Base-by-base conservation (phyloP, 2,797 vertebrate species). In the Scarus forsteni region DNA sequence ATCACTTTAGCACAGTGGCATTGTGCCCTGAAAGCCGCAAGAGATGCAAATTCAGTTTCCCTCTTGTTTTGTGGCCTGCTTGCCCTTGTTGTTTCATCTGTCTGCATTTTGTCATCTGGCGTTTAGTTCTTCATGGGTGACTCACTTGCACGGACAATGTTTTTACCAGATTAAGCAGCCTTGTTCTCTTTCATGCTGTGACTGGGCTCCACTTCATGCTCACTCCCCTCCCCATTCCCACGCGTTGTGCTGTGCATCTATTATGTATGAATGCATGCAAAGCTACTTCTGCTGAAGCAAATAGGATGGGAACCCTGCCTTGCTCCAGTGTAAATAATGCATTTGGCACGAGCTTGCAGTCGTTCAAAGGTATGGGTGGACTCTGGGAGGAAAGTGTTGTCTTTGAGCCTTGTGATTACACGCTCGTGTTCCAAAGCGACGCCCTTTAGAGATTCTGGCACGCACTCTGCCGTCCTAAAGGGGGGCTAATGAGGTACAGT, bases 191-290 rank as follows among this genome's bases (percentile, higher is more conserved):
- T 85, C 77, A 73, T 87, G 77, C 70, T 79, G 70, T 74, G 77
- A 81, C 84, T 72, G 70, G 72, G 70, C 74, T 77, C 59, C 62
- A 84, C 75, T 90, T 84, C 72, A 75, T 76, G 69, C 77, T 65
- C 34, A 70, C 70, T 78, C 76, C 27, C 27, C 78, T 81, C 27
- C 61, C 46, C 10, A 56, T 90, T 90, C 80, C 81, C 78, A 82
- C 80, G 82, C 79, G 56, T 80, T 83, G 75, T 74, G 80, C 85
- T 71, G 70, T 52, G 16, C 62, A 62, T 94, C 89, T 91, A 94
- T 94, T 94, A 94, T 95, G 93, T 79, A 95, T 92, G 91, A 91
- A 79, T 81, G 87, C 88, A 92, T 92, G 92, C 92, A 88, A 89
- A 91, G 88, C 85, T 89, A 86, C 90, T 91, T 90, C 89, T 89